A percentile compares a stretch with the other conserved stretches of the same genome.
phyloP scores from a whole-genome alignment of 2,888 invertebrate genomes.

The Eupithecia exiguata region DNA sequence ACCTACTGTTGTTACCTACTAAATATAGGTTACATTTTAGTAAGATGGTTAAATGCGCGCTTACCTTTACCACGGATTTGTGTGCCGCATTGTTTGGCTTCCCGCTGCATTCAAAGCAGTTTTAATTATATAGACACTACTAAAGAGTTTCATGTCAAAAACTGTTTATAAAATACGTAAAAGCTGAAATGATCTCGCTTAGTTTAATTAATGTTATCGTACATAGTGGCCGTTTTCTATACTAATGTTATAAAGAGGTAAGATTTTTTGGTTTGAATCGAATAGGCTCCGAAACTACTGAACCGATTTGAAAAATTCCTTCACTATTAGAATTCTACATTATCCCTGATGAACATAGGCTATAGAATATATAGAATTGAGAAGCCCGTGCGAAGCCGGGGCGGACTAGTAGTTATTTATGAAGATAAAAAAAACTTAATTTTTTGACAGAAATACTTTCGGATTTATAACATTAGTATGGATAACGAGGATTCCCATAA shows the following conservation, averaged over 20 bases:
- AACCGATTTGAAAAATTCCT: not conserved
- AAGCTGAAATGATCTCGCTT: not conserved
- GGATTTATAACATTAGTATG: too few relatives aligned
- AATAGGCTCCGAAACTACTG: too few relatives aligned
- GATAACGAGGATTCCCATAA: not conserved
- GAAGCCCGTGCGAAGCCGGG: too few relatives aligned
- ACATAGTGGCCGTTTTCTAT: not conserved
- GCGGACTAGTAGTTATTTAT: too few relatives aligned
- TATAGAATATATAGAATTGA: too few relatives aligned
- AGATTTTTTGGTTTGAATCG: too few relatives aligned
- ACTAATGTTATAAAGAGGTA: too few relatives aligned
- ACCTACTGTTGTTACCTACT: too few relatives aligned
- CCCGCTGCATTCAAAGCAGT: conserved; percentile 53
- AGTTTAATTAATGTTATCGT: not conserved
- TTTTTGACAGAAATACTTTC: too few relatives aligned
- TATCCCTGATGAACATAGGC: too few relatives aligned
- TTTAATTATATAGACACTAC: conserved; percentile 57
- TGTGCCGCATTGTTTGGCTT: conserved; percentile 48
- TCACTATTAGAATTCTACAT: too few relatives aligned
- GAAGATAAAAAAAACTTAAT: too few relatives aligned
- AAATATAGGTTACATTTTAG: not conserved
- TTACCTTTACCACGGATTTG: conserved; percentile 35
- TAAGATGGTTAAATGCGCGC: conserved; percentile 1
- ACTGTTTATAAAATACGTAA: conserved; percentile 1
- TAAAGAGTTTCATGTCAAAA: conserved; percentile 14